A percentile compares a stretch with the other conserved stretches of the same genome.
Conservation (phyloP, 1,140 invertebrate species). For the Leptopilina clavipes region DNA sequence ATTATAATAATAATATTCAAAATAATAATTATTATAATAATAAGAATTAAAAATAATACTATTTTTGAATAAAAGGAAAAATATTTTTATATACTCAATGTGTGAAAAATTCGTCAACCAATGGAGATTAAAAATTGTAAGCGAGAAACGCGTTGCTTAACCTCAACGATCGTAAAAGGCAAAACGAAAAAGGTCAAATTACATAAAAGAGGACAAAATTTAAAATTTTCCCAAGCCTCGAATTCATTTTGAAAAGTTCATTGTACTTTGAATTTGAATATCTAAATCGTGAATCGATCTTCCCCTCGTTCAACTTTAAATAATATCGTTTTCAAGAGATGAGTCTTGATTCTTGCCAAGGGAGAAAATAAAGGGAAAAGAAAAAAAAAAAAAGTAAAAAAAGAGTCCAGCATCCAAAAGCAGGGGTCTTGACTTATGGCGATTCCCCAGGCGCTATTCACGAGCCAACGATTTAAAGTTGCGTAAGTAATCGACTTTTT, state of each 20-base stretch:
- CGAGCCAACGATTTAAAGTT: conserved; percentile 9
- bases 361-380: background rate
- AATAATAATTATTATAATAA: too few relatives aligned
- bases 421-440: conserved; percentile 23
- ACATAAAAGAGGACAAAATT: background rate
- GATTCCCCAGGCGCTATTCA: conserved; percentile 22
- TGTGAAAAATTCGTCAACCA: too few relatives aligned
- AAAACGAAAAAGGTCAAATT: too few relatives aligned
- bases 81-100: too few relatives aligned
- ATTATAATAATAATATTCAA: too few relatives aligned
- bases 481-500: conserved; percentile 4
- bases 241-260: too few relatives aligned
- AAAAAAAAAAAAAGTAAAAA: background rate
- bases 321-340: background rate
- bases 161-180: too few relatives aligned
- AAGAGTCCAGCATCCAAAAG: background rate
- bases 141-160: too few relatives aligned
- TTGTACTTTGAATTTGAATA: background rate
- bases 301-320: background rate
- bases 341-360: background rate
- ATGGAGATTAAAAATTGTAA: too few relatives aligned
- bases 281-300: conserved; percentile 11
- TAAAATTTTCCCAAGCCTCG: too few relatives aligned
- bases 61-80: too few relatives aligned
- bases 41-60: too few relatives aligned